Base-by-base conservation (phyloP, 2,113 vertebrate genomes). In the Tautogolabrus adspersus region DNA sequence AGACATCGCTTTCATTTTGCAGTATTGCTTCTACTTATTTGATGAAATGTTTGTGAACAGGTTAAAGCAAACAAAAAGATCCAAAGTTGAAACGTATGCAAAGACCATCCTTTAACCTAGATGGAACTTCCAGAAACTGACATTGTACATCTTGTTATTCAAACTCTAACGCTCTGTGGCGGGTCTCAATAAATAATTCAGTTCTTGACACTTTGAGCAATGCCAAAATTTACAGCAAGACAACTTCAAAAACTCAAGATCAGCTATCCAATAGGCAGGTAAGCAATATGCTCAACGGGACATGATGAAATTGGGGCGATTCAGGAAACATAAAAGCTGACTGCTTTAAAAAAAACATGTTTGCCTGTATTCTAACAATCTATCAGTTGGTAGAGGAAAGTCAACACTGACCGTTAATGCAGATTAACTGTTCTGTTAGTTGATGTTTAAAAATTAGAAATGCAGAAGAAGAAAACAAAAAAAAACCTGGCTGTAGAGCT, bases 371-470 rank as follows among this genome's bases (percentile, higher is more conserved):
- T 34, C 30, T 34, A 42, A 42, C 11, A 42, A 65, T 10, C 71
- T 75, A 51, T 22, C 3, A 6, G 3, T 26, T 6, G 10, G 26
- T 54, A 5, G 68, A 59, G 56, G 46, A 42, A 44, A 38, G 42
- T 58, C 26, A 67, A 40, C 47, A 34, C 15, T 49, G 18, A 49
- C 54, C 10, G 55, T 63, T 52, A 22, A 58, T 26, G 21, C 13
- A 51, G 30, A 66, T 67, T 65, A 55, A 52, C 6, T 61, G n/a
- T 57, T 44, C 10, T 58, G 46, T 69, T 46, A 68, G 18, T 63
- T 47, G 37, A 70, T 68, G 56, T 75, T 26, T 56, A n/a, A 42
- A 26, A 40, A 75, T 55, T 11, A 66, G 18, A 63, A 57, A 60
- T 6, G 6, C 46, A 59, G 11, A n/a, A 26, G 19, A 21, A 12